These are phyloP conservation scores for Anthonomus grandis DNA, from an alignment of 1,140 invertebrate genomes.

Conservation along the genomic window DNA sequence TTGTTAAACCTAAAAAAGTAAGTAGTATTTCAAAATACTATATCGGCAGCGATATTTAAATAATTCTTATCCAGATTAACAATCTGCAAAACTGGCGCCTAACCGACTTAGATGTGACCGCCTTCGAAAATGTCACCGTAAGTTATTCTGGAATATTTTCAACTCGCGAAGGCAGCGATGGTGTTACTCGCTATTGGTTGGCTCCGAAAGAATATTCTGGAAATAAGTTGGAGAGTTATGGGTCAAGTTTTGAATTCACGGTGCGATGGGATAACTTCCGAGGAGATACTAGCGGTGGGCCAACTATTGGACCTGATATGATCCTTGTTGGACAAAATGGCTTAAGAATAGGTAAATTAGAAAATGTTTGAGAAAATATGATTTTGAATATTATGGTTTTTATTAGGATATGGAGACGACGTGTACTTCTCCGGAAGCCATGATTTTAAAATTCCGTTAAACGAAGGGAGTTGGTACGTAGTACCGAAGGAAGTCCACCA, in stretches of 20 bases:
- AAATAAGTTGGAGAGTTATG: conserved; percentile 79
- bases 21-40: conserved; percentile 28
- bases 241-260: conserved; percentile 71
- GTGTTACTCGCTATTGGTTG: conserved; percentile 84
- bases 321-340: conserved; percentile 68
- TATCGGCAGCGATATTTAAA: background rate
- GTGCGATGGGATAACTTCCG: conserved; percentile 83
- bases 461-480: conserved; percentile 73
- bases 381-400: too few relatives aligned
- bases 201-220: conserved; percentile 73
- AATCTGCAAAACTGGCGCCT: conserved; percentile 62
- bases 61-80: conserved; percentile 51
- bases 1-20: conserved; percentile 58
- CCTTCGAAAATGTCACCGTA: conserved; percentile 54
- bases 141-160: conserved; percentile 55
- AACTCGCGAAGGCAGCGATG: conserved; percentile 63
- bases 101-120: conserved; percentile 57
- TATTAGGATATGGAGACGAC: conserved; percentile 66
- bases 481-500: conserved; percentile 59
- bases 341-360: conserved; percentile 14
- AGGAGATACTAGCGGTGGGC: conserved; percentile 83
- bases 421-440: conserved; percentile 44
- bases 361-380: too few relatives aligned
- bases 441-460: conserved; percentile 60
- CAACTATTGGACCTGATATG: conserved; percentile 80